Percentiles rank a stretch among this genome's conserved stretches.
phyloP scores from a whole-genome alignment of 1,140 invertebrate species.

The Magallana ariakensis region DNA sequence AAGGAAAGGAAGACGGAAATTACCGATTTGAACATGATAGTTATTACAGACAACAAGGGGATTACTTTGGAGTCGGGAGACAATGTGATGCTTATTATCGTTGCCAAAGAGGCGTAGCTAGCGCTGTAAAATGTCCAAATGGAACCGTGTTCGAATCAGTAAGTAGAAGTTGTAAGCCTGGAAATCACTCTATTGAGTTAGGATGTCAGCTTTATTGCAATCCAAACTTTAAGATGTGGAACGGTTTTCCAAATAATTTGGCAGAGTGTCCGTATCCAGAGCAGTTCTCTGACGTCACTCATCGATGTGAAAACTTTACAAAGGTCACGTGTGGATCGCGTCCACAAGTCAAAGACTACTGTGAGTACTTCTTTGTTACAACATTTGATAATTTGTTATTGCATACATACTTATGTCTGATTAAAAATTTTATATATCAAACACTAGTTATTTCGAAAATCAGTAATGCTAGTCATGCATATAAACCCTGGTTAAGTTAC shows the following conservation, averaged over 20 bases:
- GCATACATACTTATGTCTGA: no score
- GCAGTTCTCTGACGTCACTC: neutral
- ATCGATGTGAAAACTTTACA: conserved; percentile 20
- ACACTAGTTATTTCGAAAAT: no score
- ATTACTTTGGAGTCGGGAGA: conserved; percentile 6
- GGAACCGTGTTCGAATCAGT: neutral
- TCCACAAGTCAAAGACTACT: neutral
- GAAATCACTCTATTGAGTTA: neutral
- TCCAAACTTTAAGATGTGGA: conserved; percentile 13
- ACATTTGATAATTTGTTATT: neutral
- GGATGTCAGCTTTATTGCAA: conserved; percentile 9
- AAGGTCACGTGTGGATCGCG: neutral
- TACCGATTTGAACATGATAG: neutral
- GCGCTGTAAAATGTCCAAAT: neutral
- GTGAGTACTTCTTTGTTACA: neutral
- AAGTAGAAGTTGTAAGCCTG: neutral
- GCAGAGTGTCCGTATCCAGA: conserved; percentile 8
- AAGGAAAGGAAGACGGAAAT: neutral
- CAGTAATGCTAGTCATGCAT: no score
- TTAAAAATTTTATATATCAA: no score
- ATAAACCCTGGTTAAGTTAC: no score
- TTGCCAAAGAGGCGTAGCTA: neutral
- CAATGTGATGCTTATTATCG: conserved; percentile 12
- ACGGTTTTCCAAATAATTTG: conserved; percentile 16
- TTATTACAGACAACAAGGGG: neutral